Base-by-base conservation (phyloP, 2,888 invertebrate genomes). In the Linnaemya tessellans region DNA sequence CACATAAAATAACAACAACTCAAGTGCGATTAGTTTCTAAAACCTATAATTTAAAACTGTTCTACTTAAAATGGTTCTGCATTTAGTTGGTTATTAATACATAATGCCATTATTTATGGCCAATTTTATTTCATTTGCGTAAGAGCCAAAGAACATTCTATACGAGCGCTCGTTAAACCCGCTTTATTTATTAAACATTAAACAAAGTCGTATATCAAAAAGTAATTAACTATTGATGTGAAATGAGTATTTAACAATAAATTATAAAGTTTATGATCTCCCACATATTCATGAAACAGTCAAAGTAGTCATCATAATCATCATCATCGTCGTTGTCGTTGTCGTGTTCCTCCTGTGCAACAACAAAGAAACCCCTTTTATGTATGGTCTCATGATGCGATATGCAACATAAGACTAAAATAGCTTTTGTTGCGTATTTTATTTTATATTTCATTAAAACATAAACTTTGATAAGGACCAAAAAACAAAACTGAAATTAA, bases 221-320 rank as follows among this genome's bases (percentile, higher is more conserved):
- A 85, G 82, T 82, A 85, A 85, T 85, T 85, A 85, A 82, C 85
- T 82, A 85, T 73, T 79, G 62, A 82, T 64, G 70, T 74, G 74
- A 81, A 79, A 82, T 75, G 70, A 79, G 64, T 79, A 74, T 78
- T 79, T 58, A 68, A 79, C 64, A 74, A 85, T 85, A 82, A 85
- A 85, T 85, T 85, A 85, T 79, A 70, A 85, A 85, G 74, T 85
- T 85, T 82, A 85, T 84, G 84, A 84, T 85, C 85, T 79, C 82
- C 82, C 82, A 85, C 85, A 85, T 65, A 68, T 74, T 67, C 77
- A 70, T 82, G 58, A 79, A 82, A 74, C 68, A 74, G 82, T 79
- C 74, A 51, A 64, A 75, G 38, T 74, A 65, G 64, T 75, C 54
- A 15, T 35, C 80, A 43, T 51, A 46, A 54, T 51, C 60, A 71